A percentile compares a stretch with the other conserved stretches of the same genome.
Evolutionary conservation across 2,888 invertebrate genomes (phyloP).

Genomic region (Hipparchia sbordonii): DNA sequence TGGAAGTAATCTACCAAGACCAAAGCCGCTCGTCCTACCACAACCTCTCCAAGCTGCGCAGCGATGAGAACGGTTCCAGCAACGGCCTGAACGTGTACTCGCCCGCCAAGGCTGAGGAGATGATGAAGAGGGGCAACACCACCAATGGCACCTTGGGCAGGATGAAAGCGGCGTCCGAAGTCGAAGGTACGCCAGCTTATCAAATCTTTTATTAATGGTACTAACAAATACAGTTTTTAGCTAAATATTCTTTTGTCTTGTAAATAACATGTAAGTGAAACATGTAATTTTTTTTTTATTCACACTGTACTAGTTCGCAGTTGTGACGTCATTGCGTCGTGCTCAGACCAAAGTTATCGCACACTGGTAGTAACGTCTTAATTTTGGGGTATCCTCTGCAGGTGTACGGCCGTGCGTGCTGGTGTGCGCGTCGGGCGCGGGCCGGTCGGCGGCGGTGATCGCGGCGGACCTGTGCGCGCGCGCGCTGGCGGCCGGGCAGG

Average conservation of each 20-base stretch:
- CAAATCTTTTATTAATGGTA: too few relatives aligned
- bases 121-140: conserved; percentile 55
- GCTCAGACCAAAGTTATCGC: too few relatives aligned
- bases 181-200: conserved; percentile 54
- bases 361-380: too few relatives aligned
- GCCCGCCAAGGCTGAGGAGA: conserved; percentile 71
- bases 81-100: conserved; percentile 76
- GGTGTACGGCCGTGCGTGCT: conserved; percentile 89
- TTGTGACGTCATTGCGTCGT: too few relatives aligned
- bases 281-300: too few relatives aligned
- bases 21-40: conserved; percentile 71
- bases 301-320: too few relatives aligned
- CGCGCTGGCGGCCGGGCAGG: conserved; percentile 89
- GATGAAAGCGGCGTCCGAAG: conserved; percentile 72
- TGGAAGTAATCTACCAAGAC: conserved; percentile 77
- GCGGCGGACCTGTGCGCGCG: conserved; percentile 94
- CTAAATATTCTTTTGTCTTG: too few relatives aligned
- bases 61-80: conserved; percentile 64
- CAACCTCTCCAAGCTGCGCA: conserved; percentile 67
- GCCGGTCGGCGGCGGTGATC: conserved; percentile 92
- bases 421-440: conserved; percentile 95
- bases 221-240: too few relatives aligned
- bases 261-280: too few relatives aligned
- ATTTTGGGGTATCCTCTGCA: conserved; percentile 40
- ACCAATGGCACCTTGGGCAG: conserved; percentile 70